Base-by-base conservation (phyloP, 2,113 vertebrate genomes). In the Phainopepla nitens region DNA sequence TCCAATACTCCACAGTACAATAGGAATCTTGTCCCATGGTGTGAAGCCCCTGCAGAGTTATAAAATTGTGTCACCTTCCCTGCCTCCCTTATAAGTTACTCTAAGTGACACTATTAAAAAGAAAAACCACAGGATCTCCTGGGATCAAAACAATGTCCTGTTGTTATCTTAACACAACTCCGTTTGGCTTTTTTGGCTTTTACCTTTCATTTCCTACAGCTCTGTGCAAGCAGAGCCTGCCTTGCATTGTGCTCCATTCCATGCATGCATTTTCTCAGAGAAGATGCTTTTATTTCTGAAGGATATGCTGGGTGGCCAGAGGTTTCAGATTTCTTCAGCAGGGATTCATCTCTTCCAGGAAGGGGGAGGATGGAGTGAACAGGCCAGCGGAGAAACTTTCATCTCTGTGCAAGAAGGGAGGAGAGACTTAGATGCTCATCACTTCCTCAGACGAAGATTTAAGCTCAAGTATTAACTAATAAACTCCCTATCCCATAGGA, bases 21-120 rank as follows among this genome's bases (percentile, higher is more conserved):
- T 81, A 95, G 97, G 95, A 97, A 97, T 95, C 94, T 93, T 94
- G 93, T 97, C 97, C 97, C 97, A 89, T 93, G 97, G 94, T 97
- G 96, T 95, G 96, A 97, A 97, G 93, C 91, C 92, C 96, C 94
- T 91, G 88, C 90, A 94, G 86, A 97, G 92, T 94, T 96, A 94
- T 96, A 96, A 97, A 98, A 97, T 94, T 95, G 62, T 96, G 95
- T 97, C 76, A 44, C 93, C 97, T 88, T 91, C 94, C 90, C 96
- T 86, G 21, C 80, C 86, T 90, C 90, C 90, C 89, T 97, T 95
- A 93, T 92, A 96, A 95, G 93, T 95, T 96, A 96, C 92, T 95
- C 82, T 93, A 86, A 93, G 92, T 96, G 94, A 93, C 62, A 92
- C 90, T 96, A 97, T 81, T 82, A 94, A 94, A 95, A 96, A 82